A percentile compares a stretch with the other conserved stretches of the same genome.
Evolutionary conservation across 37 sponge, comb jelly and placozoan genomes (phyloP).

Genomic region (Theonella swinhoei): DNA sequence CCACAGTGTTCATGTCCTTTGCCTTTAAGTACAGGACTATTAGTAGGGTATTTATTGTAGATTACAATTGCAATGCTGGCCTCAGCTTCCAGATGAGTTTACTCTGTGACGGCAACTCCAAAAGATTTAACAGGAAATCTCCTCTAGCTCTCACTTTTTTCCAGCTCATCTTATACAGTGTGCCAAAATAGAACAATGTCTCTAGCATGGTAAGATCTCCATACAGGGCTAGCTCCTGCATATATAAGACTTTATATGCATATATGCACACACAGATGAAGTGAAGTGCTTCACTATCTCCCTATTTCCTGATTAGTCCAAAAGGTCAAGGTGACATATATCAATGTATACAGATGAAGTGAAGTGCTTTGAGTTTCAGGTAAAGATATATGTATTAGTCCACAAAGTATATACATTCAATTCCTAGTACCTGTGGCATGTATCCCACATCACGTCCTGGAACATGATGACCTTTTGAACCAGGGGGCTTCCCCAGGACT

Average conservation of each 20-base stretch:
- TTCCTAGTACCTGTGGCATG: conserved; percentile 90
- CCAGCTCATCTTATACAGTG: conserved; percentile 61
- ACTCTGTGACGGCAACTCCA: conserved; percentile 62
- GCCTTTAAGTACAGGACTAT: too few relatives aligned
- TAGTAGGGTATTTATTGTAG: too few relatives aligned
- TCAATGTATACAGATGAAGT: too few relatives aligned
- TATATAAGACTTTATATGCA: too few relatives aligned
- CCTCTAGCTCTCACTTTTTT: conserved; percentile 46
- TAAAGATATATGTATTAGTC: too few relatives aligned
- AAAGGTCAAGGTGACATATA: background rate
- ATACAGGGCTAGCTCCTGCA: conserved; percentile 78
- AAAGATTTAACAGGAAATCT: conserved; percentile 61
- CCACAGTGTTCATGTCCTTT: too few relatives aligned
- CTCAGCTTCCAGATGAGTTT: conserved; percentile 68
- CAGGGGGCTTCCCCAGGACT: conserved; percentile 68
- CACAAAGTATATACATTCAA: too few relatives aligned
- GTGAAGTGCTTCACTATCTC: too few relatives aligned
- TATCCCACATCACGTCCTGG: conserved; percentile 87
- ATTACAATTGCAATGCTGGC: too few relatives aligned
- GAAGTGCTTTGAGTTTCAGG: too few relatives aligned
- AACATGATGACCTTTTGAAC: conserved; percentile 52
- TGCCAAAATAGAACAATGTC: conserved; percentile 82
- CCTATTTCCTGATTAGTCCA: too few relatives aligned
- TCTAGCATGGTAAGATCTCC: conserved; percentile 76
- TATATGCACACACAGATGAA: too few relatives aligned